These are phyloP conservation scores for Tiliacea citrago DNA, from an alignment of 2,888 invertebrate genomes.

Conservation along the genomic window DNA sequence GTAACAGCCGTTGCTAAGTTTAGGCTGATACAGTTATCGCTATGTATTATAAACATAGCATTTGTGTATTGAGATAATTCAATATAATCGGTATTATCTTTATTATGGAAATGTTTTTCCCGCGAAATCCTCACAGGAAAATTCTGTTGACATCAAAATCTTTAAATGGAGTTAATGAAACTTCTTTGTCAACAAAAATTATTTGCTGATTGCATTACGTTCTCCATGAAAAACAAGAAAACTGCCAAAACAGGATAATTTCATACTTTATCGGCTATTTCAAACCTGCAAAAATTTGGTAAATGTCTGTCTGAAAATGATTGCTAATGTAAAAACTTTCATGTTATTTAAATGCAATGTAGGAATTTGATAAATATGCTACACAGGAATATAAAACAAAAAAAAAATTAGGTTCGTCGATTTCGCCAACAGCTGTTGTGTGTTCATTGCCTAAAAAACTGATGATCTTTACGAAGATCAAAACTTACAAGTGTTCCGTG, in stretches of 20 bases:
- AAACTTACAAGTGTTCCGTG: slow-evolving; percentile 40
- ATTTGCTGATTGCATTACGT: slow-evolving; percentile 9
- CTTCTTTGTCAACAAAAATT: slow-evolving; percentile 20
- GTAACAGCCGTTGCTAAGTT: slow-evolving; percentile 84
- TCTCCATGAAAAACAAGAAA: slow-evolving; percentile 29
- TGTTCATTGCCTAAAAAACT: slow-evolving; percentile 31
- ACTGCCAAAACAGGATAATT: slow-evolving; percentile 15
- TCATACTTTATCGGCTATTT: background rate
- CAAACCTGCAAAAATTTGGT: background rate
- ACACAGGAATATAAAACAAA: background rate
- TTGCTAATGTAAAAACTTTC: background rate
- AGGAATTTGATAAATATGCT: background rate
- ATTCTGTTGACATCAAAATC: slow-evolving; percentile 15
- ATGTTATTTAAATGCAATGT: background rate
- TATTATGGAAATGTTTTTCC: slow-evolving; percentile 24
- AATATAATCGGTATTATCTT: background rate
- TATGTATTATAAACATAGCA: slow-evolving; percentile 19
- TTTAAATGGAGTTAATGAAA: slow-evolving; percentile 30
- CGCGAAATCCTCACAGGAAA: slow-evolving; percentile 10
- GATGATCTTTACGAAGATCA: slow-evolving; percentile 25
- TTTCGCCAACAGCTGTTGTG: slow-evolving; percentile 50
- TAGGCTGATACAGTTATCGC: slow-evolving; percentile 57
- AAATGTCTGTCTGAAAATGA: slow-evolving; percentile 8
- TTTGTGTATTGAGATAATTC: slow-evolving; percentile 11
- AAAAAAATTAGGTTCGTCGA: slow-evolving; percentile 17